Evolutionary conservation across 2,888 invertebrate species (phyloP).

Genomic region (Empis livida): DNA sequence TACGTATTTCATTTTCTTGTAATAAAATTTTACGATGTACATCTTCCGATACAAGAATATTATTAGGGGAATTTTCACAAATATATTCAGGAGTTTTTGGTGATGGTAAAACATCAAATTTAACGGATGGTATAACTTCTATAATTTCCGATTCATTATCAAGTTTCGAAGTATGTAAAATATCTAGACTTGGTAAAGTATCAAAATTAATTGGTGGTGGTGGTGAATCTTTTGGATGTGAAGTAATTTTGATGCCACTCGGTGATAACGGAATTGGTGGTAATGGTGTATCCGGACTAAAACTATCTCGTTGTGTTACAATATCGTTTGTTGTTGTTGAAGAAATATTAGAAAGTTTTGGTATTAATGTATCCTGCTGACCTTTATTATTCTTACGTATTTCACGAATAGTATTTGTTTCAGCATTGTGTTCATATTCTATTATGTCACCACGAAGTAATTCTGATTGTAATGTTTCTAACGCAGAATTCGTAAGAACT

Average conservation of each 20-base stretch:
- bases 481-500: conserved; percentile 27
- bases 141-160: conserved; percentile 22
- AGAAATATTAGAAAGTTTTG: too few species aligned
- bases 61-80: conserved; percentile 33
- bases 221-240: conserved; percentile 31
- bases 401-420: conserved; percentile 32
- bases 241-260: conserved; percentile 16
- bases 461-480: conserved; percentile 31
- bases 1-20: conserved; percentile 33
- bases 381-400: conserved; percentile 11
- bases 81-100: conserved; percentile 27
- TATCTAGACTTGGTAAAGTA: conserved; percentile 24
- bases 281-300: conserved; percentile 12
- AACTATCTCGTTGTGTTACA: conserved; percentile 1
- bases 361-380: not conserved
- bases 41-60: conserved; percentile 31
- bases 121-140: conserved; percentile 27
- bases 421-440: conserved; percentile 31
- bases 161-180: conserved; percentile 8
- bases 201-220: conserved; percentile 32
- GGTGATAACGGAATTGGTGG: conserved; percentile 15
- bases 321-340: not conserved
- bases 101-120: conserved; percentile 20
- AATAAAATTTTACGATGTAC: conserved; percentile 32
- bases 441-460: conserved; percentile 34